phyloP scores from a whole-genome alignment of 2,888 invertebrate species.

The Melitaea athalia region DNA sequence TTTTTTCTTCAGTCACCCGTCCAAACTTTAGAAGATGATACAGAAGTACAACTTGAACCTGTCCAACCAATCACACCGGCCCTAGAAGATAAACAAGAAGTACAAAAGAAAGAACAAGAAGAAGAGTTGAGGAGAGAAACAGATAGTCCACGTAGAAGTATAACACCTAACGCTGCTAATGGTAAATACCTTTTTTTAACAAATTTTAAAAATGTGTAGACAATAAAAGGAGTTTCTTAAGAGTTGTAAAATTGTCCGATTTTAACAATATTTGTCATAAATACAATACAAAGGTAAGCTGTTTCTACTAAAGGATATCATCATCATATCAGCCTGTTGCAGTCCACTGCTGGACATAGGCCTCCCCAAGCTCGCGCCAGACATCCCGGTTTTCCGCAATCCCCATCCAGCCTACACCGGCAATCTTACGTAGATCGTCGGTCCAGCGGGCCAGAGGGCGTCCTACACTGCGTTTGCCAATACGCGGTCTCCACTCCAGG shows the following conservation, averaged over 20 bases:
- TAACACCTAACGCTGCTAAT: slow-evolving; percentile 75
- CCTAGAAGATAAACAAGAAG: slow-evolving; percentile 46
- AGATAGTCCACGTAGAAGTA: slow-evolving; percentile 73
- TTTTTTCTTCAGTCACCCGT: slow-evolving; percentile 53
- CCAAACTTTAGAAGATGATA: slow-evolving; percentile 60
- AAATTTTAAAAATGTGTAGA: not conserved
- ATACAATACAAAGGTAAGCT: no score
- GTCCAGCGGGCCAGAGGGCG: no score
- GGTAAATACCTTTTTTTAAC: slow-evolving; percentile 48
- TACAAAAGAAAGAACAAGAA: slow-evolving; percentile 62
- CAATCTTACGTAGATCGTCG: no score
- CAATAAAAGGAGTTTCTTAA: not conserved
- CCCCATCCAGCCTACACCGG: no score
- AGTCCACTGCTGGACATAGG: no score
- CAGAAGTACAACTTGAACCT: slow-evolving; percentile 48
- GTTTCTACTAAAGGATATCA: no score
- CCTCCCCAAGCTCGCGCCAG: no score
- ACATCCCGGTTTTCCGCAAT: no score
- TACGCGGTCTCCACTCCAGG: no score
- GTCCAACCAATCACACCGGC: slow-evolving; percentile 41
- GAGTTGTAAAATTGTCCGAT: not conserved
- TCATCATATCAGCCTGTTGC: no score
- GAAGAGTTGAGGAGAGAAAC: slow-evolving; percentile 70
- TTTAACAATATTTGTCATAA: no score
- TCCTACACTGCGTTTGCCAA: no score